phyloP scores from a whole-genome alignment of 1,140 invertebrate species.

The Drosophila miranda region DNA sequence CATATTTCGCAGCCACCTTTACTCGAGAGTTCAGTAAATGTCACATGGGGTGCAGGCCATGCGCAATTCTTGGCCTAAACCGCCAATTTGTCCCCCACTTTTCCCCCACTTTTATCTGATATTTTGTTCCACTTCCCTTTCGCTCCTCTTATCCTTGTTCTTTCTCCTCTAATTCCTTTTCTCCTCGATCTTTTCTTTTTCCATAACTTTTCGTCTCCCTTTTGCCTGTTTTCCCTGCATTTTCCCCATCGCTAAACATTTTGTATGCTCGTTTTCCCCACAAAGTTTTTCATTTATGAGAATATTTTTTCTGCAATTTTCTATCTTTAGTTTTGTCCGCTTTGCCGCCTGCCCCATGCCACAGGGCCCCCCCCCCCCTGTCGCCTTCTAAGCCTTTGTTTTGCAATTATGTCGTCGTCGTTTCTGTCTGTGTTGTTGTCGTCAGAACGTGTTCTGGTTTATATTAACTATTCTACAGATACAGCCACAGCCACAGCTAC shows the following conservation, averaged over 20 bases:
- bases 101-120: neutral
- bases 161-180: neutral
- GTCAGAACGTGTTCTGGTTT: slow-evolving; percentile 28
- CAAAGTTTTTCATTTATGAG: too few species aligned
- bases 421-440: slow-evolving; percentile 35
- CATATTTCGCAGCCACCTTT: neutral
- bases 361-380: too few species aligned
- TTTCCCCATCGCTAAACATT: too few species aligned
- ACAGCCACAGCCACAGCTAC: too few species aligned
- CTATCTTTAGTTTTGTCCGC: too few species aligned
- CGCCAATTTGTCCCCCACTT: neutral
- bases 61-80: neutral
- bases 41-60: slow-evolving; percentile 35
- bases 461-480: too few species aligned
- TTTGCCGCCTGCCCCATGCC: neutral
- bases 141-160: too few species aligned
- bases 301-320: slow-evolving; percentile 7
- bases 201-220: too few species aligned
- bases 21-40: slow-evolving; percentile 39
- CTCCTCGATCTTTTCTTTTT: too few species aligned
- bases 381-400: neutral
- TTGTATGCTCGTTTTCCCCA: too few species aligned
- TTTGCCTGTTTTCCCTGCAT: too few species aligned
- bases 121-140: neutral
- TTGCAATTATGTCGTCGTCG: slow-evolving; percentile 43